phyloP scores from a whole-genome alignment of 2,113 vertebrate species.

The Grammomys dolichurus region DNA sequence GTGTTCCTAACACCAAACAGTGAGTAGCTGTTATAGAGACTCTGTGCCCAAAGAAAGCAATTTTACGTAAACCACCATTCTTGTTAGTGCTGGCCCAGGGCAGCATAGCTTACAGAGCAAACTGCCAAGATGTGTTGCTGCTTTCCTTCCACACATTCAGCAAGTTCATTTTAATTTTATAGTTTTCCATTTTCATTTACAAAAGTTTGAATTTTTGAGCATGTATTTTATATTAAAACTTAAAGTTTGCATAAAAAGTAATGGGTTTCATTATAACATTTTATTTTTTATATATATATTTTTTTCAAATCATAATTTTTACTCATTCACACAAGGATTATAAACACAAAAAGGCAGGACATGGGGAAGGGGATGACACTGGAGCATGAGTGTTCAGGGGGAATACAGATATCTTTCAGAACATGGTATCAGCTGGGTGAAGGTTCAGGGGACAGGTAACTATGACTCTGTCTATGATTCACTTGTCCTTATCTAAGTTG shows the following conservation, averaged over 20 bases:
- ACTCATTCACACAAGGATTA: too few relatives aligned
- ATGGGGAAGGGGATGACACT: too few relatives aligned
- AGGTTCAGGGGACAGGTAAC: too few relatives aligned
- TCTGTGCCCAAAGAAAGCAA: background rate
- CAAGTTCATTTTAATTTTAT: background rate
- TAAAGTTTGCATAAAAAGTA: background rate
- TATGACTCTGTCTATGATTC: too few relatives aligned
- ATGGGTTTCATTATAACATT: background rate
- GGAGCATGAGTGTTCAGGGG: too few relatives aligned
- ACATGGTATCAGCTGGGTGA: too few relatives aligned
- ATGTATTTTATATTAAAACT: background rate
- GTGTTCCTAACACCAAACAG: background rate
- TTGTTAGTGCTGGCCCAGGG: background rate
- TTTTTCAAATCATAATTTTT: too few relatives aligned
- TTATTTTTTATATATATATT: background rate
- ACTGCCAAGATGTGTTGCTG: background rate
- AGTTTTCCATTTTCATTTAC: background rate
- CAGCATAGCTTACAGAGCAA: background rate
- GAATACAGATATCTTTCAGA: too few relatives aligned
- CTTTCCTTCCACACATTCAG: conserved; percentile 10
- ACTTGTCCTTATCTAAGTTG: too few relatives aligned
- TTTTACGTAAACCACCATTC: background rate
- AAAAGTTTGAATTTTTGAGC: background rate
- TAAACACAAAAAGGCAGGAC: too few relatives aligned
- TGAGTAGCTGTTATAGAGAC: background rate